Conservation (phyloP, 2,113 vertebrate species). For the Callocephalon fimbriatum region DNA sequence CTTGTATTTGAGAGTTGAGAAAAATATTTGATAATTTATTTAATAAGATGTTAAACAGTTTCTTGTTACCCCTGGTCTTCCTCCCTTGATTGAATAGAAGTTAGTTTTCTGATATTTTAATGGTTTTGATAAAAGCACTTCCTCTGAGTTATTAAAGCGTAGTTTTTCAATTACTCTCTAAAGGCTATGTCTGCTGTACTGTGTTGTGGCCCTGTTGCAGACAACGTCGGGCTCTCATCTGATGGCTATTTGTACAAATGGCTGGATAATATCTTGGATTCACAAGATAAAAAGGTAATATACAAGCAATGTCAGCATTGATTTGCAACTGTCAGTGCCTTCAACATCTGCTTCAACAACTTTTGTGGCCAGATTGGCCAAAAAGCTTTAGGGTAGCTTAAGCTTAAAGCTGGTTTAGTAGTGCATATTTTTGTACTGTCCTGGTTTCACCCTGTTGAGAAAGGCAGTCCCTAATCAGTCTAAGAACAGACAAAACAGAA, state of each 20-base stretch:
- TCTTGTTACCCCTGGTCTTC: background rate
- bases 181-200: constrained; percentile 99
- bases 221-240: constrained; percentile 96
- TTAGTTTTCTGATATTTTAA: background rate
- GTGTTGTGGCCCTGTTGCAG: constrained; percentile 97
- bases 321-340: background rate
- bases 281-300: constrained; percentile 95
- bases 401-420: background rate
- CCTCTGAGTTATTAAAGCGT: constrained; percentile 10
- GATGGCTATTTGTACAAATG: constrained; percentile 99
- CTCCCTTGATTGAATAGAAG: background rate
- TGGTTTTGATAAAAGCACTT: background rate
- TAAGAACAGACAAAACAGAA: background rate
- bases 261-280: constrained; percentile 99
- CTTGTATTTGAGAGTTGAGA: background rate
- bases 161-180: constrained; percentile 53
- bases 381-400: background rate
- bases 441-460: background rate
- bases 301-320: background rate
- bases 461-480: background rate
- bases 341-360: background rate
- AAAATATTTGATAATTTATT: background rate
- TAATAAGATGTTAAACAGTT: background rate
- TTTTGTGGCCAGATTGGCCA: background rate
- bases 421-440: accelerated